A percentile compares a stretch with the other conserved stretches of the same genome.
Conservation (phyloP, 2,888 invertebrate species). For the Ceratothoa steindachneri region DNA sequence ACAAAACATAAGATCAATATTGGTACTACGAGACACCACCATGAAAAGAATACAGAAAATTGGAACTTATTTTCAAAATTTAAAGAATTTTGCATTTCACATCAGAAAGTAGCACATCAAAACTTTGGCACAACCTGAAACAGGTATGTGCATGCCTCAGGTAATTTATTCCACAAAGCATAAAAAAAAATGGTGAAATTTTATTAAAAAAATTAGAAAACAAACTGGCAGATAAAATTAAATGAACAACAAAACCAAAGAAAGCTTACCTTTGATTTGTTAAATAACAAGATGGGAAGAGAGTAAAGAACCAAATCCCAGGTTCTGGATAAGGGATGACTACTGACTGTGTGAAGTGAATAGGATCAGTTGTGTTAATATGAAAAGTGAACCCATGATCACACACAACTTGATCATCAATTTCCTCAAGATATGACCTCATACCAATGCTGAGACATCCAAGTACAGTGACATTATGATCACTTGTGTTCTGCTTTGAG, state of each 20-base stretch:
- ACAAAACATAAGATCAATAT: too few species aligned
- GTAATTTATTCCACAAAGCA: too few species aligned
- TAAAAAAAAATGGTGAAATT: background rate
- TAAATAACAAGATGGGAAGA: constrained; percentile 64
- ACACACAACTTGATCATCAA: constrained; percentile 17
- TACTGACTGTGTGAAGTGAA: constrained; percentile 10
- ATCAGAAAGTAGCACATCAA: too few species aligned
- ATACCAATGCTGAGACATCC: constrained; percentile 49
- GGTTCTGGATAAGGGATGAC: constrained; percentile 73
- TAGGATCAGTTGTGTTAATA: constrained; percentile 32
- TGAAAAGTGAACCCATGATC: constrained; percentile 22
- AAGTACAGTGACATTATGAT: constrained; percentile 49
- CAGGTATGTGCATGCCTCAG: too few species aligned
- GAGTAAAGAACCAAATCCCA: constrained; percentile 74
- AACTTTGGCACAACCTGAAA: too few species aligned
- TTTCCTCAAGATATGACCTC: constrained; percentile 40
- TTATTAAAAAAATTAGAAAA: constrained; percentile 3
- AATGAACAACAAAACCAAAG: too few species aligned
- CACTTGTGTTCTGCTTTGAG: constrained; percentile 47
- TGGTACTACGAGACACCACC: too few species aligned
- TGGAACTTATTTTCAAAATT: too few species aligned
- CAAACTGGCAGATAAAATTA: too few species aligned
- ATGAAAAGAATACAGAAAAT: too few species aligned
- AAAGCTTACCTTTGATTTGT: background rate
- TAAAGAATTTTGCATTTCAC: too few species aligned